Base-by-base conservation (phyloP, 2,888 invertebrate species). In the Drosophila testacea region DNA sequence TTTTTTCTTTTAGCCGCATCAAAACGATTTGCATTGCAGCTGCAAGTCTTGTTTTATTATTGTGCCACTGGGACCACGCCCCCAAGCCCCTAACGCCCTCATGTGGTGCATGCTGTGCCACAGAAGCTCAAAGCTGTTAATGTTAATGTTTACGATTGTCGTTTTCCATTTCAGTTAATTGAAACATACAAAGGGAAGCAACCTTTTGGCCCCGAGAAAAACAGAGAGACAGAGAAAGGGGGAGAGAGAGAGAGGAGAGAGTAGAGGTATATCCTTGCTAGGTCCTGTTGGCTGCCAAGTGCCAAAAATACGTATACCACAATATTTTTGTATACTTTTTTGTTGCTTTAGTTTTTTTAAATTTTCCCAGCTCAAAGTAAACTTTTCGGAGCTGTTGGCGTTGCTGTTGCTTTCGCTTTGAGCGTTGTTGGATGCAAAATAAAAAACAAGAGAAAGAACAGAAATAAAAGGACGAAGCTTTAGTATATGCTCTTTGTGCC, bases 81-180 rank as follows among this genome's bases (percentile, higher is more conserved):
- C 44, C 22, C 39, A 16, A 34, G 30, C 6, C 6, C 13, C 30
- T 7, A 2, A 41, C 28, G 42, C 50, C 41, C 76, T 27, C 71
- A 60, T 67, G 60, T 57, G 48, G 5, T 16, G 55, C 46, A 52
- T n/a, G 50, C 7, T 50, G 34, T 22, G 46, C 13, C 41, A 57
- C 52, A 59, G 34, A 36, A 27, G 60, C 77, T 66, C 66, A 64
- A 55, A 71, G 75, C 81, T 76, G 87, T 83, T 79, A 79, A 86
- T 74, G 87, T 83, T 79, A 79, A 86, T 83, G 72, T 81, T 83
- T 75, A 86, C 77, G 81, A 81, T 81, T 77, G 81, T 81, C 77
- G 87, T 69, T 83, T 83, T 77, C 83, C 83, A 83, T 83, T 83
- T 73, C 71, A 79, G 81, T 83, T 83, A 83, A 83, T 83, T 83